phyloP scores from a whole-genome alignment of 2,888 invertebrate species.

The Eilema sororculum region DNA sequence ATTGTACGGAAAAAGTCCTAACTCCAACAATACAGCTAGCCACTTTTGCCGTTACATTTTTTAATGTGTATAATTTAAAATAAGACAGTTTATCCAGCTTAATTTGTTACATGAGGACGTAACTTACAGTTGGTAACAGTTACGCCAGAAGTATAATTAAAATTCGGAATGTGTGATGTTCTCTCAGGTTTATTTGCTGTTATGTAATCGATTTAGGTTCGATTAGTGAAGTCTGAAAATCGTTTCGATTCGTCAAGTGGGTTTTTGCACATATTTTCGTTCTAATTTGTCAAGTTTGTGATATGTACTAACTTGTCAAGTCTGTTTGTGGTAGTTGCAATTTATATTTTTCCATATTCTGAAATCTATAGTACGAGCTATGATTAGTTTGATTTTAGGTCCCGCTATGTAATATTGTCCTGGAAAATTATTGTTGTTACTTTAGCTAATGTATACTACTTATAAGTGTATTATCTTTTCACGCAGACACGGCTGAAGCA shows the following conservation, averaged over 20 bases:
- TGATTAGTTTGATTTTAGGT: not conserved
- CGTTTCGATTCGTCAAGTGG: too few species aligned
- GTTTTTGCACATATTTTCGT: too few species aligned
- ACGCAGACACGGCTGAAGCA: too few species aligned
- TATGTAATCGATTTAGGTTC: too few species aligned
- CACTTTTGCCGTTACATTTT: slow-evolving; percentile 3
- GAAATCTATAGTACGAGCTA: not conserved
- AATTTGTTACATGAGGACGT: not conserved
- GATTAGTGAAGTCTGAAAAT: too few species aligned
- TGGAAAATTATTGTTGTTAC: too few species aligned
- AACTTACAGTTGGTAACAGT: not conserved
- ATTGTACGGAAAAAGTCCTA: slow-evolving; percentile 25
- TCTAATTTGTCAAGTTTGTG: too few species aligned
- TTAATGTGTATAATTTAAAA: slow-evolving; percentile 11
- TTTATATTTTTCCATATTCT: not conserved
- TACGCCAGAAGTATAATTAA: not conserved
- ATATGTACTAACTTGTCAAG: too few species aligned
- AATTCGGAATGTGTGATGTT: too few species aligned
- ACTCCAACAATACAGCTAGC: slow-evolving; percentile 20
- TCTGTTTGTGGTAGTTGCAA: too few species aligned
- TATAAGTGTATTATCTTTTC: too few species aligned
- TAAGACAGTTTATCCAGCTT: not conserved
- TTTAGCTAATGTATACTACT: not conserved
- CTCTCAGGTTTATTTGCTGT: too few species aligned
- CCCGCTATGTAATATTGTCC: not conserved